Evolutionary conservation across 2,113 vertebrate genomes (phyloP).

Genomic region (Chinchilla lanigera): DNA sequence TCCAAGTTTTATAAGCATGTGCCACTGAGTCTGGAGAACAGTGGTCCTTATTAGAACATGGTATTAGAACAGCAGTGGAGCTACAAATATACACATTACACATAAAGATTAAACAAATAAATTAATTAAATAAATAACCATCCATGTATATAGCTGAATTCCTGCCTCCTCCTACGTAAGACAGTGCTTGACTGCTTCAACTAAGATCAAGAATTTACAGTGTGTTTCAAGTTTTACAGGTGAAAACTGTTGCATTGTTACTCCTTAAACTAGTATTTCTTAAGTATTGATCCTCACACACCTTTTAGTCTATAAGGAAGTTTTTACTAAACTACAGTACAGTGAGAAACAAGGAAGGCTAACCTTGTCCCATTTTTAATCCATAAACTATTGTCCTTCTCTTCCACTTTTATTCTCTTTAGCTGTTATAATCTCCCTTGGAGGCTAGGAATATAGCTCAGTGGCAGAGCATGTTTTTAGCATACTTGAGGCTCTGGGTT

Average conservation of each 20-base stretch:
- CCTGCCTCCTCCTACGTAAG: background rate
- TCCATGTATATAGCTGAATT: background rate
- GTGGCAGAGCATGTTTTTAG: background rate
- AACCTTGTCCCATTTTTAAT: background rate
- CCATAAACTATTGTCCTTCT: slow-evolving; percentile 35
- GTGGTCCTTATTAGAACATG: background rate
- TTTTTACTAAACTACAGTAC: slow-evolving; percentile 10
- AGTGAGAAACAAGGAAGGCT: slow-evolving; percentile 36
- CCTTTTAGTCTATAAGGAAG: background rate
- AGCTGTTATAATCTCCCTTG: background rate
- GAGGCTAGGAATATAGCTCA: background rate
- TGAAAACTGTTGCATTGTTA: background rate
- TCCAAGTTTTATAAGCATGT: background rate
- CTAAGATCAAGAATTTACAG: background rate
- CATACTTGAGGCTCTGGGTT: background rate
- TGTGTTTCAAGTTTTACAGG: background rate
- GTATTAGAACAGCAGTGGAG: background rate
- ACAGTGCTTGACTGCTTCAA: background rate
- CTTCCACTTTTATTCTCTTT: background rate
- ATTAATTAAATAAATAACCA: background rate
- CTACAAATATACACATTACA: background rate
- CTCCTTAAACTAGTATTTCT: slow-evolving; percentile 29
- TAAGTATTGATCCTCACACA: background rate
- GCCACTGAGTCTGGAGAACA: background rate
- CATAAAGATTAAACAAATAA: background rate